These are phyloP conservation scores for Chaenodraco wilsoni DNA, from an alignment of 2,797 vertebrate genomes.

Conservation along the genomic window DNA sequence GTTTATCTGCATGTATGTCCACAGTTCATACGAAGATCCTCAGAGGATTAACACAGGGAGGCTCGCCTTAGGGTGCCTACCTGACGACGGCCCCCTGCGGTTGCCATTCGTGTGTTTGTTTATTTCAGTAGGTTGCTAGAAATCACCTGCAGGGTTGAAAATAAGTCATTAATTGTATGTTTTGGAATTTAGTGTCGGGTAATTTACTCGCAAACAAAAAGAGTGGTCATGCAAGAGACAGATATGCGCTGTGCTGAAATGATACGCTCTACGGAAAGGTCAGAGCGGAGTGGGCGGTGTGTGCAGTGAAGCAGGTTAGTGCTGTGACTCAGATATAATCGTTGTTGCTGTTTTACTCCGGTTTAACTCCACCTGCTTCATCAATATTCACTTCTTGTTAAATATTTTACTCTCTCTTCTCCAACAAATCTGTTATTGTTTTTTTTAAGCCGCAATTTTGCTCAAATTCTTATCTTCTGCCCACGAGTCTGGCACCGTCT, in stretches of 20 bases:
- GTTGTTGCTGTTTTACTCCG: conserved; percentile 34
- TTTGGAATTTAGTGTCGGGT: not conserved
- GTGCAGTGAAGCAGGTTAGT: conserved; percentile 26
- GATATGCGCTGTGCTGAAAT: conserved; percentile 11
- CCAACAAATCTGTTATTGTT: conserved; percentile 26
- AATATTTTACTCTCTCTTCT: conserved; percentile 47
- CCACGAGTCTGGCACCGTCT: conserved; percentile 58
- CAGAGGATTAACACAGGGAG: conserved; percentile 17
- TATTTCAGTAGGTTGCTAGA: conserved; percentile 32
- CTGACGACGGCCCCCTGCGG: conserved; percentile 35
- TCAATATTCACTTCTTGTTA: conserved; percentile 51
- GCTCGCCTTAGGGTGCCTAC: conserved; percentile 17
- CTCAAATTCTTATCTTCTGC: conserved; percentile 51
- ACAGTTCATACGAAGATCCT: conserved; percentile 28
- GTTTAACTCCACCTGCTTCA: conserved; percentile 30
- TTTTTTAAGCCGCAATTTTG: conserved; percentile 16
- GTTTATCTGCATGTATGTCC: conserved; percentile 31
- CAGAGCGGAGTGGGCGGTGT: conserved; percentile 42
- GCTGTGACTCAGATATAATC: conserved; percentile 49
- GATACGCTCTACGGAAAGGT: conserved; percentile 40
- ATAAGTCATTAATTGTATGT: conserved; percentile 1
- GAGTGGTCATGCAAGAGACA: conserved; percentile 3
- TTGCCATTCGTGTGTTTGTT: conserved; percentile 48
- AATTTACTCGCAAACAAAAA: conserved; percentile 9
- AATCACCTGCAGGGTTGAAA: conserved; percentile 47